Evolutionary conservation across 2,888 invertebrate species (phyloP).

Genomic region (Neoitamus cyanurus): DNA sequence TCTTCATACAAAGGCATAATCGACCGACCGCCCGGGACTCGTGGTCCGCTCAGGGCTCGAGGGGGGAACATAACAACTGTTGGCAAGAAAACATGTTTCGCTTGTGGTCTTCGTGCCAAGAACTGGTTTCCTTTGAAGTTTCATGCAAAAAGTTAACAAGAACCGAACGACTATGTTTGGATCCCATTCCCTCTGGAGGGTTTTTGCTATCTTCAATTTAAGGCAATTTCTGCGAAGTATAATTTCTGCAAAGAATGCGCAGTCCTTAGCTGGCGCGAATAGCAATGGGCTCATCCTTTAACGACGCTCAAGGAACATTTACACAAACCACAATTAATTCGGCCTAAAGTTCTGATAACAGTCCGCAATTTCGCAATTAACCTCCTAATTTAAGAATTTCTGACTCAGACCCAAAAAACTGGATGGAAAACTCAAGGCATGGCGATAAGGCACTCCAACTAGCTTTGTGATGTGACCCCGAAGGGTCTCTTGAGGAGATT

Average conservation of each 20-base stretch:
- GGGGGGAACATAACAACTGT: constrained; percentile 4
- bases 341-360: neutral
- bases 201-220: constrained; percentile 14
- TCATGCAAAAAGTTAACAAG: neutral
- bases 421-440: neutral
- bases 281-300: neutral
- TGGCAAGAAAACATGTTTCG: constrained; percentile 7
- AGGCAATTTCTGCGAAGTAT: constrained; percentile 2
- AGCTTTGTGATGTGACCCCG: neutral
- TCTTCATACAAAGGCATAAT: neutral
- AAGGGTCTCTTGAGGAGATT: neutral
- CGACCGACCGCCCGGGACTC: neutral
- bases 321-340: neutral
- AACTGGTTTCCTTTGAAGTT: constrained; percentile 20
- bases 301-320: neutral
- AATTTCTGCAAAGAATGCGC: neutral
- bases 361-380: neutral
- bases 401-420: neutral
- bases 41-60: neutral
- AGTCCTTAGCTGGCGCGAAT: neutral
- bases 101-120: constrained; percentile 11
- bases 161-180: constrained; percentile 4
- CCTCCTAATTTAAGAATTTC: neutral
- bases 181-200: neutral
- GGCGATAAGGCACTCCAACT: neutral